These are phyloP conservation scores for Neofelis nebulosa DNA, from an alignment of 2,113 vertebrate species.

Conservation along the genomic window DNA sequence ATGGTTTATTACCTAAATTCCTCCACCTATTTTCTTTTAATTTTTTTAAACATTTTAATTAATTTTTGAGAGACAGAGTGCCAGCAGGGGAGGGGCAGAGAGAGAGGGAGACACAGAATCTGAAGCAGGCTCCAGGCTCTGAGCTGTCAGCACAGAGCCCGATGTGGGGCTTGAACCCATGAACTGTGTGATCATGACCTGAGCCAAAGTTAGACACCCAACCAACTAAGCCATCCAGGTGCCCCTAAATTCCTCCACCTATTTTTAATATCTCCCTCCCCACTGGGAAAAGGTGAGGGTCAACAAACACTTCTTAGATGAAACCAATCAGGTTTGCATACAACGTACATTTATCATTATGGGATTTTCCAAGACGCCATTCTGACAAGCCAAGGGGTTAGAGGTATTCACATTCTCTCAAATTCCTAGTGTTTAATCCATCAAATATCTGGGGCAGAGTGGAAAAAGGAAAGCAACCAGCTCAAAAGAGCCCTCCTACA, in stretches of 20 bases:
- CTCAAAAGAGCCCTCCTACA: slow-evolving; percentile 24
- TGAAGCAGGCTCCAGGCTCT: too few species aligned
- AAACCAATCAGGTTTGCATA: neutral
- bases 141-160: too few species aligned
- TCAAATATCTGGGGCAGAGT: neutral
- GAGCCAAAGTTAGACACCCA: too few species aligned
- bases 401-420: slow-evolving; percentile 41
- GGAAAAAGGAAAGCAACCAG: neutral
- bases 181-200: too few species aligned
- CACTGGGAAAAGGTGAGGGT: neutral
- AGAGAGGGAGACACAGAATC: too few species aligned
- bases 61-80: too few species aligned
- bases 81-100: too few species aligned
- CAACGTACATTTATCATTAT: slow-evolving; percentile 49
- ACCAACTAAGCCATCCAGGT: too few species aligned
- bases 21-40: neutral
- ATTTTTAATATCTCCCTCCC: neutral
- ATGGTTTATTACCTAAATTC: neutral
- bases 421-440: slow-evolving; percentile 32
- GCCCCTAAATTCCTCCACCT: neutral
- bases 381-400: slow-evolving; percentile 43
- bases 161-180: too few species aligned
- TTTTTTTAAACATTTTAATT: too few species aligned
- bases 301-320: neutral
- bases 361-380: slow-evolving; percentile 48